Percentiles rank a stretch among this genome's conserved stretches.
Conservation (phyloP, 2,797 vertebrate genomes). For the Sylvia borin region DNA sequence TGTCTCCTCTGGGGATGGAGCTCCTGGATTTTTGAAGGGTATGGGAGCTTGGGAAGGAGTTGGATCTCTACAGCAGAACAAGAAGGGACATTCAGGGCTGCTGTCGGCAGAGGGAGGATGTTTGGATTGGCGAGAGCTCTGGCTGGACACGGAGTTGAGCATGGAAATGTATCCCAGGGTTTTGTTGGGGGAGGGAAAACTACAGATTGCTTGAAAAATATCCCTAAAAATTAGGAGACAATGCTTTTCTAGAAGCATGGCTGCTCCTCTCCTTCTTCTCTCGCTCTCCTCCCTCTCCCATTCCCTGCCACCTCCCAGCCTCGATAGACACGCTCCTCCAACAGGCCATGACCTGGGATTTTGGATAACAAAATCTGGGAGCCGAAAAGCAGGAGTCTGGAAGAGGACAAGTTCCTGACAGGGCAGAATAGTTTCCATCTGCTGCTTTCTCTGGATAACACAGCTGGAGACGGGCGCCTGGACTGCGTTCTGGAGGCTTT, state of each 20-base stretch:
- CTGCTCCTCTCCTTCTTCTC: neutral
- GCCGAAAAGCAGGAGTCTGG: neutral
- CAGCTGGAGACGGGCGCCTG: neutral
- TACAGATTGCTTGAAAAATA: neutral
- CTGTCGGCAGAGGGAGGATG: neutral
- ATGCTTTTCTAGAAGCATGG: neutral
- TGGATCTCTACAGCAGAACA: neutral
- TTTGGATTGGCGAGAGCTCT: neutral
- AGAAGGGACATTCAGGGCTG: conserved; percentile 22
- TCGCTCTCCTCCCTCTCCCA: neutral
- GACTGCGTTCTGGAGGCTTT: neutral
- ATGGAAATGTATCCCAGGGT: neutral
- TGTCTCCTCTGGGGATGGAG: neutral
- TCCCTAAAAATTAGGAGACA: neutral
- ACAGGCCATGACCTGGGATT: rapidly evolving
- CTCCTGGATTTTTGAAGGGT: neutral
- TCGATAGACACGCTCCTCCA: neutral
- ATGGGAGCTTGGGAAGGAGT: neutral
- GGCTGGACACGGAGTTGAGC: rapidly evolving
- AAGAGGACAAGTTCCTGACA: neutral
- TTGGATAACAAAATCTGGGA: neutral
- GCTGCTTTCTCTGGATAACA: neutral
- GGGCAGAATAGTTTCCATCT: conserved; percentile 30
- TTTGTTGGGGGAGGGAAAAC: neutral
- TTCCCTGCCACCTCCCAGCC: neutral